Evolutionary conservation across 2,113 vertebrate species (phyloP).

Genomic region (Brienomyrus brachyistius): DNA sequence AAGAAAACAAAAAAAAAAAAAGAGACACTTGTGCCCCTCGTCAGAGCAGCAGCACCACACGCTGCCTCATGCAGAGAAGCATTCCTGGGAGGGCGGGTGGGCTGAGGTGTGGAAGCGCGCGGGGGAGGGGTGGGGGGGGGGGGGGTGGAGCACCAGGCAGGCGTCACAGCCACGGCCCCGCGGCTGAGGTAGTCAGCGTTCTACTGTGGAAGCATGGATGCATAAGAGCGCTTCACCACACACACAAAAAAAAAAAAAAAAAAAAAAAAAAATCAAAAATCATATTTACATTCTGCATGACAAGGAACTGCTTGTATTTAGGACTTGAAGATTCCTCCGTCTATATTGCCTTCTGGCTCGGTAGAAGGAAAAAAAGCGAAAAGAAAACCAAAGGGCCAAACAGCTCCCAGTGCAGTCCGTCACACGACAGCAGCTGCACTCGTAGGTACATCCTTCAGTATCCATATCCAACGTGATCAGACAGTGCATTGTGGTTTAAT

Average conservation of each 20-base stretch:
- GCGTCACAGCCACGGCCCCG: constrained; percentile 65
- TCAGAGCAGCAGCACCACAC: constrained; percentile 67
- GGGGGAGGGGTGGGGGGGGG: constrained; percentile 46
- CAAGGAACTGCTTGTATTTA: constrained; percentile 59
- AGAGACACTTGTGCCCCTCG: constrained; percentile 81
- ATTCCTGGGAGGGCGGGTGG: constrained; percentile 59
- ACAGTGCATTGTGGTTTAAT: constrained; percentile 55
- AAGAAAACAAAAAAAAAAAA: no score
- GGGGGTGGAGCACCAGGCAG: constrained; percentile 48
- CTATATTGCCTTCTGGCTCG: constrained; percentile 23
- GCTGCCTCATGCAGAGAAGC: constrained; percentile 70
- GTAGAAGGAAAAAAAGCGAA: not conserved
- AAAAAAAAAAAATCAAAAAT: constrained; percentile 52
- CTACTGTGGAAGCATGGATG: constrained; percentile 81
- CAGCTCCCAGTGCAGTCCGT: constrained; percentile 23
- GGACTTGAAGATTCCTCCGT: constrained; percentile 53
- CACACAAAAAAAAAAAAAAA: no score
- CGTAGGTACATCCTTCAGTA: constrained; percentile 61
- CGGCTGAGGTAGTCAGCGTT: constrained; percentile 85
- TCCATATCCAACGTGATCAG: constrained; percentile 57
- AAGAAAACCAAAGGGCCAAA: not conserved
- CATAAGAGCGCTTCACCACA: constrained; percentile 76
- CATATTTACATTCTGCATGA: constrained; percentile 78
- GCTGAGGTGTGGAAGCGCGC: constrained; percentile 72
- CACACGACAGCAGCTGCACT: constrained; percentile 66